Conservation (phyloP, 2,113 vertebrate genomes). For the Psophia crepitans region DNA sequence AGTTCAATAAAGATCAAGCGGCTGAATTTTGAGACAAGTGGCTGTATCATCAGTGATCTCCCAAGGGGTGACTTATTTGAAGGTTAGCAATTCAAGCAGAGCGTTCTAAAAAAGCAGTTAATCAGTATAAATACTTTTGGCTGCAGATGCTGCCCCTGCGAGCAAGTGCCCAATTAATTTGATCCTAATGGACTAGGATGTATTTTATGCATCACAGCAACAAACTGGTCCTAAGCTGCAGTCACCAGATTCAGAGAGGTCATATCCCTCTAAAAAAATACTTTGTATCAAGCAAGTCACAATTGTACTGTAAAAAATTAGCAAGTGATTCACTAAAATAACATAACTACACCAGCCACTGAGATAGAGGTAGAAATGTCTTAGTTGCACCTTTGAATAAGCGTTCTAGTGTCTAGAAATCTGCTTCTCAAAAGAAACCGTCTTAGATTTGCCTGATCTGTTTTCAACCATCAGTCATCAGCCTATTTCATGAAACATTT, state of each 20-base stretch:
- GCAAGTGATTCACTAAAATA: slow-evolving; percentile 13
- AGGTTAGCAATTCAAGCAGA: slow-evolving; percentile 64
- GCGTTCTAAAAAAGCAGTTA: slow-evolving; percentile 38
- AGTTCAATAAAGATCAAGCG: slow-evolving; percentile 67
- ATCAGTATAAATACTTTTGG: slow-evolving; percentile 62
- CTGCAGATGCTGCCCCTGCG: neutral
- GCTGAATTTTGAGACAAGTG: slow-evolving; percentile 67
- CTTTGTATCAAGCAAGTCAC: neutral
- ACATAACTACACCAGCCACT: neutral
- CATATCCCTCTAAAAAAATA: slow-evolving; percentile 14
- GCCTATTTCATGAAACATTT: neutral
- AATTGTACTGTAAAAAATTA: slow-evolving; percentile 14
- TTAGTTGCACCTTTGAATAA: neutral
- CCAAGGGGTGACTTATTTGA: slow-evolving; percentile 54
- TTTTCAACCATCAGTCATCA: neutral
- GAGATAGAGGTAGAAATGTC: neutral
- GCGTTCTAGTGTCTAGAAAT: neutral
- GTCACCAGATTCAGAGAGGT: slow-evolving; percentile 43
- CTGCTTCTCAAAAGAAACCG: neutral
- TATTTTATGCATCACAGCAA: slow-evolving; percentile 38
- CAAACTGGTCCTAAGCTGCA: slow-evolving; percentile 31
- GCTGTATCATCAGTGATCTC: slow-evolving; percentile 47
- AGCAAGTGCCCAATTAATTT: slow-evolving; percentile 54
- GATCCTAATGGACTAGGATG: slow-evolving; percentile 51
- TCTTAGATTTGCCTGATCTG: neutral